Conservation (phyloP, 1,140 invertebrate species). For the Pygmarrhopalites habei region DNA sequence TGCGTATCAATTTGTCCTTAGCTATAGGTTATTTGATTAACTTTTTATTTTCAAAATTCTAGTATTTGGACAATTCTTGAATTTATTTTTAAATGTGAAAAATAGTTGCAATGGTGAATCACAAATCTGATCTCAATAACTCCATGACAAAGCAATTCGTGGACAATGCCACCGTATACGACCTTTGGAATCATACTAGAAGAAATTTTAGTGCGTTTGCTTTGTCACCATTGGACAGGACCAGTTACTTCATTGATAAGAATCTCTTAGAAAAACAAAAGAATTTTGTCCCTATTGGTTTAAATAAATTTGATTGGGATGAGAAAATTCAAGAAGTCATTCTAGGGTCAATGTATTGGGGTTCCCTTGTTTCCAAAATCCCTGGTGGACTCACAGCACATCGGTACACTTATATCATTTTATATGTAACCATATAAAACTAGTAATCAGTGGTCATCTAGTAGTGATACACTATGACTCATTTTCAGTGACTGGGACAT, state of each 20-base stretch:
- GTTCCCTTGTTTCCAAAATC: constrained; percentile 56
- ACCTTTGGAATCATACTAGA: background rate
- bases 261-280: background rate
- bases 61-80: too few species aligned
- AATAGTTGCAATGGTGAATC: constrained; percentile 85
- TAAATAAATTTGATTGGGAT: constrained; percentile 1
- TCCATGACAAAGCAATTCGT: background rate
- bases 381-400: constrained; percentile 58
- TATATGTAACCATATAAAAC: too few species aligned
- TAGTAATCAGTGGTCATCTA: too few species aligned
- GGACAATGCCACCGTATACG: background rate
- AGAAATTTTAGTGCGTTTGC: background rate
- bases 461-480: too few species aligned
- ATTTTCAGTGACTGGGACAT: too few species aligned
- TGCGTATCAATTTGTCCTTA: constrained; percentile 85
- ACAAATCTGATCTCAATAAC: constrained; percentile 45
- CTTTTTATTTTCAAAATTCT: too few species aligned
- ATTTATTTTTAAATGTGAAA: too few species aligned
- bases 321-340: constrained; percentile 56
- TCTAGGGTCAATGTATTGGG: constrained; percentile 79
- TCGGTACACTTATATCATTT: too few species aligned
- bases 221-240: too few species aligned
- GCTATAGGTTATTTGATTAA: too few species aligned
- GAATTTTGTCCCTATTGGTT: background rate
- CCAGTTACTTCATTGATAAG: background rate